Evolutionary conservation across 2,113 vertebrate species (phyloP).

Genomic region (Pseudolaguvia tuberculata): DNA sequence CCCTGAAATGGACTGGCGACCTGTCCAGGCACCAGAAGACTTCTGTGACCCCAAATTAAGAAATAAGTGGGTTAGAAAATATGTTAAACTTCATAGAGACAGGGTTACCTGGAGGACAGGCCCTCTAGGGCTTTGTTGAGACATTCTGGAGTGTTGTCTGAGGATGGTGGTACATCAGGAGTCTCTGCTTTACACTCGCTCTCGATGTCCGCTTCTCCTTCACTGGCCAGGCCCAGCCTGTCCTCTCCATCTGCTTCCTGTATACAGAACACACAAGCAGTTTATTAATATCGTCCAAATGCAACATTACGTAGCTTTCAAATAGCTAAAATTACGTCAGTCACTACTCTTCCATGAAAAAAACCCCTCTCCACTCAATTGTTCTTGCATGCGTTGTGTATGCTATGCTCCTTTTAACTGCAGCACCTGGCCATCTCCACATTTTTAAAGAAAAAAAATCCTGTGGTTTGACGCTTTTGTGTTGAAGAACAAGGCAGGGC

Average conservation of each 20-base stretch:
- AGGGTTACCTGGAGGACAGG: constrained; percentile 84
- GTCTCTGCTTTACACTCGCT: constrained; percentile 68
- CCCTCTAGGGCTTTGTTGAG: constrained; percentile 90
- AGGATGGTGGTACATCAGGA: constrained; percentile 72
- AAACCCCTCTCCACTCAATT: neutral
- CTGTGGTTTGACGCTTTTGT: neutral
- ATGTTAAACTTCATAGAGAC: too few relatives aligned
- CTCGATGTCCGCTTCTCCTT: constrained; percentile 74
- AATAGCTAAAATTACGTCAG: neutral
- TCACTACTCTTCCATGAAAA: neutral
- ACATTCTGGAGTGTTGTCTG: constrained; percentile 90
- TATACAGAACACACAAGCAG: constrained; percentile 10
- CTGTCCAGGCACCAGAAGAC: too few relatives aligned
- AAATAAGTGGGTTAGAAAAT: too few relatives aligned
- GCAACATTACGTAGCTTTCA: neutral
- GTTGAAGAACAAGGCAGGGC: neutral
- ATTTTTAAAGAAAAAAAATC: neutral
- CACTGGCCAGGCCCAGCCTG: constrained; percentile 65
- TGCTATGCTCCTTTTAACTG: neutral
- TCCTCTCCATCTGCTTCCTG: constrained; percentile 85
- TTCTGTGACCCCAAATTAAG: too few relatives aligned
- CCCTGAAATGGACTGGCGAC: too few relatives aligned
- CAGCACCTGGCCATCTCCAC: neutral
- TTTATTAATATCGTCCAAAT: neutral
- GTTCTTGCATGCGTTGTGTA: neutral